Evolutionary conservation across 2,797 vertebrate species (phyloP).

Genomic region (Furcifer pardalis): DNA sequence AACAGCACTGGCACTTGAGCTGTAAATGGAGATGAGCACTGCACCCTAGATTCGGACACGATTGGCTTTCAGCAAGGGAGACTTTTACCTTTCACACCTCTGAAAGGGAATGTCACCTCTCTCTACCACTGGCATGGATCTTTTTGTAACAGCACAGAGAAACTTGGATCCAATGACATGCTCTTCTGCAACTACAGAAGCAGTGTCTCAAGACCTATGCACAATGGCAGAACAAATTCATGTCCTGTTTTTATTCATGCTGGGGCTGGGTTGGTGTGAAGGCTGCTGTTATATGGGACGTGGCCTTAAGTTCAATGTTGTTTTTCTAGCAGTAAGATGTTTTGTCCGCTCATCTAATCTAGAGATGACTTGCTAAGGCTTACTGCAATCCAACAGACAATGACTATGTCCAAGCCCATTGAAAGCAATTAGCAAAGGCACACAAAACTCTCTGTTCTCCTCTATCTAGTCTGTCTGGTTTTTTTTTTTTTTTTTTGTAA

Average conservation of each 20-base stretch:
- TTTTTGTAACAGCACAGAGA: not conserved
- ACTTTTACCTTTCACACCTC: too few species aligned
- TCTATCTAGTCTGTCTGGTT: not conserved
- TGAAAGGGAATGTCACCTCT: not conserved
- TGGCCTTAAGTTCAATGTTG: not conserved
- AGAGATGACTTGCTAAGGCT: not conserved
- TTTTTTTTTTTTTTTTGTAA: too few species aligned
- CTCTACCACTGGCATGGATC: too few species aligned
- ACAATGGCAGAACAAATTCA: not conserved
- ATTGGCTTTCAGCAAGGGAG: too few species aligned
- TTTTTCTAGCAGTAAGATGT: not conserved
- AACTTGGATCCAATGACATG: not conserved
- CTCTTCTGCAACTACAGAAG: not conserved
- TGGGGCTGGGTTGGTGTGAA: not conserved
- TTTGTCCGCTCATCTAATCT: not conserved
- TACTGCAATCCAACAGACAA: not conserved
- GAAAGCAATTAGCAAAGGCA: not conserved
- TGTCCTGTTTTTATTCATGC: not conserved
- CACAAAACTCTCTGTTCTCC: not conserved
- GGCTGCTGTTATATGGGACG: not conserved
- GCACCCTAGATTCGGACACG: too few species aligned
- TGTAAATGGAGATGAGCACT: too few species aligned
- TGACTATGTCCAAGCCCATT: not conserved
- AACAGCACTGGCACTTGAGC: too few species aligned
- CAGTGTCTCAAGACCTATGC: not conserved